Percentiles rank a stretch among this genome's conserved stretches.
These are phyloP conservation scores for Semnopithecus entellus DNA, from an alignment of 2,113 vertebrate species.

Conservation along the genomic window DNA sequence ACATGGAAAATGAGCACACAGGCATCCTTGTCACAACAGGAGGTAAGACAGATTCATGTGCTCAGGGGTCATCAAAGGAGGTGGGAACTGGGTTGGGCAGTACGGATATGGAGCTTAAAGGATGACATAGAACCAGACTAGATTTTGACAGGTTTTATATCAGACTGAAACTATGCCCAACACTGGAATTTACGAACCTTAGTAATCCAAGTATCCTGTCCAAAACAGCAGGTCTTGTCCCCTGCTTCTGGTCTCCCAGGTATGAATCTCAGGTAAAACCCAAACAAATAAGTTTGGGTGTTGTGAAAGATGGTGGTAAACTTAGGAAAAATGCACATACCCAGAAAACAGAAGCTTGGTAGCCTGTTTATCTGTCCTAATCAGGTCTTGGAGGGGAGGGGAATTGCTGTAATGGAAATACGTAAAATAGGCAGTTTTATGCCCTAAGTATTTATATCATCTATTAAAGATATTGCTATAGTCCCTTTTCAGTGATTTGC, in stretches of 20 bases:
- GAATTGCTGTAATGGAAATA: constrained; percentile 62
- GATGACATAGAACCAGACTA: neutral
- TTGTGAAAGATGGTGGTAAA: neutral
- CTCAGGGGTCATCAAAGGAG: neutral
- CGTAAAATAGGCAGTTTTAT: constrained; percentile 77
- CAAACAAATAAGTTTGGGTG: neutral
- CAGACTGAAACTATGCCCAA: neutral
- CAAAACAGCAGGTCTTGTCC: neutral
- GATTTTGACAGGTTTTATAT: constrained; percentile 48
- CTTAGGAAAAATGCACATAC: neutral
- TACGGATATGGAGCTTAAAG: neutral
- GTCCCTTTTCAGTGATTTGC: constrained; percentile 78
- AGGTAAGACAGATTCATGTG: neutral
- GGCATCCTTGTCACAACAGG: neutral
- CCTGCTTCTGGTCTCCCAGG: neutral
- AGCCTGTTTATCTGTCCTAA: constrained; percentile 65
- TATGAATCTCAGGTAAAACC: neutral
- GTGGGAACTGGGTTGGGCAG: neutral
- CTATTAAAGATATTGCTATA: constrained; percentile 79
- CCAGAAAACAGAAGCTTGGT: neutral
- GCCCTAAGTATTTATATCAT: constrained; percentile 76
- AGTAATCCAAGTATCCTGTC: neutral
- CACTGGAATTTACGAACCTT: neutral
- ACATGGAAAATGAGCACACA: neutral
- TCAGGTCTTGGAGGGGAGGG: constrained; percentile 48